Conservation (phyloP, 2,888 invertebrate species). For the Chirona hameri region DNA sequence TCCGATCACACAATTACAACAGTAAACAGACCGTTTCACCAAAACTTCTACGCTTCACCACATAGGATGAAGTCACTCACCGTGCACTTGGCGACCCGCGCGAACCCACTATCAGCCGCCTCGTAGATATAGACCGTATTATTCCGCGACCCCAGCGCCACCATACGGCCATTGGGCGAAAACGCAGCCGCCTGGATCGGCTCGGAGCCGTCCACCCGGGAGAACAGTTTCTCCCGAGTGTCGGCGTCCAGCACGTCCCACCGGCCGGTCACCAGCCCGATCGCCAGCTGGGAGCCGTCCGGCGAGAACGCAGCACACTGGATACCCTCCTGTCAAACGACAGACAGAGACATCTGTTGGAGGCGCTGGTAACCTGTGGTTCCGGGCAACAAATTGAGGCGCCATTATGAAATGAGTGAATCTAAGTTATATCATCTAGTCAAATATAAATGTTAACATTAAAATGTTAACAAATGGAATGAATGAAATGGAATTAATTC, state of each 20-base stretch:
- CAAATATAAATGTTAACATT: no score
- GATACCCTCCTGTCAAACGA: slow-evolving; percentile 61
- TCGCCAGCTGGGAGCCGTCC: slow-evolving; percentile 66
- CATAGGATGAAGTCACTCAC: slow-evolving; percentile 54
- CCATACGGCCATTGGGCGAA: slow-evolving; percentile 71
- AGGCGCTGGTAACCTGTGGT: no score
- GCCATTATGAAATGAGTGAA: no score
- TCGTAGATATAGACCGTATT: slow-evolving; percentile 87
- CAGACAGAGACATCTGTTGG: not conserved
- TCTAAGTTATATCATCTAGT: no score
- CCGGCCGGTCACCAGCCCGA: slow-evolving; percentile 71
- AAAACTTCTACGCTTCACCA: no score
- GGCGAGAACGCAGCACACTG: slow-evolving; percentile 78
- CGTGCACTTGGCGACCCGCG: slow-evolving; percentile 76
- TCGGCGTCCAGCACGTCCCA: slow-evolving; percentile 81
- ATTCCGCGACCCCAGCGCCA: slow-evolving; percentile 84
- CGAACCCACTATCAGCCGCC: slow-evolving; percentile 71
- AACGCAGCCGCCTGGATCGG: slow-evolving; percentile 67
- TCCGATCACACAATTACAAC: no score
- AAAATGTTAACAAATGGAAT: no score
- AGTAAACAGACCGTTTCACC: no score
- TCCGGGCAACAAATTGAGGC: no score
- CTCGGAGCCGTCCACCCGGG: slow-evolving; percentile 64
- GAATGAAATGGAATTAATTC: no score
- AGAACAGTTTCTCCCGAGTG: slow-evolving; percentile 66